Conservation (phyloP, 2,797 vertebrate genomes). For the Dicrostonyx torquatus region DNA sequence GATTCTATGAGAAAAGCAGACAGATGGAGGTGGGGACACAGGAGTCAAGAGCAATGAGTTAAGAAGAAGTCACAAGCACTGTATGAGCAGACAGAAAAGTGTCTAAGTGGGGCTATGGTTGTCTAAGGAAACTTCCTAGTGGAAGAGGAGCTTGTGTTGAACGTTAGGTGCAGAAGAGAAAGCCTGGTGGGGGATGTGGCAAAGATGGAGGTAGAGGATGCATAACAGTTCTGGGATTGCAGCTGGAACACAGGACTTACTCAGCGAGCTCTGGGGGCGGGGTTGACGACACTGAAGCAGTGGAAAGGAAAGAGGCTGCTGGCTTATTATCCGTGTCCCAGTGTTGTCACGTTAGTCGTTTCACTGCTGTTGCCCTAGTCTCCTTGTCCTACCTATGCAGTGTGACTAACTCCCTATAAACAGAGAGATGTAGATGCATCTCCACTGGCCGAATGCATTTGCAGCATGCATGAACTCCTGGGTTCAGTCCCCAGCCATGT, state of each 20-base stretch:
- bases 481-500: neutral
- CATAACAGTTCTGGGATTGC: neutral
- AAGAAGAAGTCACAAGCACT: neutral
- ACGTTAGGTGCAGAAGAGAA: neutral
- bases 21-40: neutral
- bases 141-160: neutral
- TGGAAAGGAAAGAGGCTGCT: neutral
- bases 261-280: too few species aligned
- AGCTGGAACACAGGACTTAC: neutral
- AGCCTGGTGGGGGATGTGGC: neutral
- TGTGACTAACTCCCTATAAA: neutral
- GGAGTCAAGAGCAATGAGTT: neutral
- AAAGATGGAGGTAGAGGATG: neutral
- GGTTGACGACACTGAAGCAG: neutral
- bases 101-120: accelerated
- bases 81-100: neutral
- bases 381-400: neutral
- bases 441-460: neutral
- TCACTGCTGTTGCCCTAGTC: neutral
- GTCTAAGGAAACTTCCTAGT: neutral
- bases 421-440: neutral
- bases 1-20: neutral
- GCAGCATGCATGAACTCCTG: neutral
- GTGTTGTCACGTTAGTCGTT: neutral
- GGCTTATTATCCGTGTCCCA: too few species aligned